These are phyloP conservation scores for Nycticebus coucang DNA, from an alignment of 2,113 vertebrate genomes.

Conservation along the genomic window DNA sequence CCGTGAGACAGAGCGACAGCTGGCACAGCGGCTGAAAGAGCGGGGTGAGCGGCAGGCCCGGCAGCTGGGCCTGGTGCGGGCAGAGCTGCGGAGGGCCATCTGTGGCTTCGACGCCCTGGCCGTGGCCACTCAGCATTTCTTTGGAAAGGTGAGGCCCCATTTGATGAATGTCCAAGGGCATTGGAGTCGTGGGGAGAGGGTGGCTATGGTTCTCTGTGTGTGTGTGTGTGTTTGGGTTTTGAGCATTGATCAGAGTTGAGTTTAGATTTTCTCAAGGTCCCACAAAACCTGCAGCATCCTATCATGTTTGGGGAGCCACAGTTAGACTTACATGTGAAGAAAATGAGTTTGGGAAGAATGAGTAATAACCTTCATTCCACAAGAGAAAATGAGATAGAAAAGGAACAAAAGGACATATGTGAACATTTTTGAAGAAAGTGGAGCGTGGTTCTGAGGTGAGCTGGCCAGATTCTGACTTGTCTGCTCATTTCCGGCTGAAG, in stretches of 20 bases:
- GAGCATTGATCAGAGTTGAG: neutral
- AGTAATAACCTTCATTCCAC: neutral
- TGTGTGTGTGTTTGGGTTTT: neutral
- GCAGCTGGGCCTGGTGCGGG: constrained; percentile 86
- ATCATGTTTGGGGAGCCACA: neutral
- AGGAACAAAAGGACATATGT: neutral
- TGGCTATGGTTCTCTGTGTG: accelerated
- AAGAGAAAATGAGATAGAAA: neutral
- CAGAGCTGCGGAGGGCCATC: constrained; percentile 88
- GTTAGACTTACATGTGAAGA: neutral
- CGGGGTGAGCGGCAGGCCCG: constrained; percentile 90
- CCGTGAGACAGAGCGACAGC: constrained; percentile 88
- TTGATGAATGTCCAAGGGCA: neutral
- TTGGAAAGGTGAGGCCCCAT: constrained; percentile 87
- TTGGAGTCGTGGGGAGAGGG: no score
- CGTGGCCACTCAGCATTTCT: constrained; percentile 94
- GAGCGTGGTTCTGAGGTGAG: accelerated
- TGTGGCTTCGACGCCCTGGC: constrained; percentile 91
- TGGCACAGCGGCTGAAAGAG: constrained; percentile 90
- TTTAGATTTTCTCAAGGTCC: neutral
- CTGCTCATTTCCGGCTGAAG: neutral
- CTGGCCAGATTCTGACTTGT: neutral
- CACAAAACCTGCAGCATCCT: accelerated
- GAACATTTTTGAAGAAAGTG: neutral
- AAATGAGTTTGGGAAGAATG: neutral